A percentile compares a stretch with the other conserved stretches of the same genome.
These are phyloP conservation scores for Timema cristinae DNA, from an alignment of 2,888 invertebrate species.

Conservation along the genomic window DNA sequence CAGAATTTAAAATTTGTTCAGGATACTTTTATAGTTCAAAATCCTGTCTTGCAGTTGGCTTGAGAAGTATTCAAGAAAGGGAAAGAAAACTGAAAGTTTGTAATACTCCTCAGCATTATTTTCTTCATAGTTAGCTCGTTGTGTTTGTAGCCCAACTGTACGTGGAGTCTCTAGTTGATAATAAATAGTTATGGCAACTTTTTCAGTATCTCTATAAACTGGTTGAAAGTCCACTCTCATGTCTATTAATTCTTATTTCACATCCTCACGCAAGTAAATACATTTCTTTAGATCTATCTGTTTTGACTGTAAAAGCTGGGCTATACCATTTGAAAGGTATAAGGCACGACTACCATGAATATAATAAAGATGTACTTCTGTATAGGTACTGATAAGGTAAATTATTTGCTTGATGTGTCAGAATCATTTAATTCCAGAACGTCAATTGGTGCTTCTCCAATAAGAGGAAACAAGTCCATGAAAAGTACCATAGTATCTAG, in stretches of 20 bases:
- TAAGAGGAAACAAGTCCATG: background rate
- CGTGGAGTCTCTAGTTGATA: slow-evolving; percentile 1
- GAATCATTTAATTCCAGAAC: background rate
- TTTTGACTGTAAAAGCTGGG: background rate
- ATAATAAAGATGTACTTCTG: background rate
- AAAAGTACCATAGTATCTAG: no score
- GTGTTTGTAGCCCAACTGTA: background rate
- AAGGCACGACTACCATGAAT: background rate
- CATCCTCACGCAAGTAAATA: slow-evolving; percentile 5
- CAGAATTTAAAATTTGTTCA: background rate
- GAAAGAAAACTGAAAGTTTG: slow-evolving; percentile 10
- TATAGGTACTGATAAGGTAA: background rate
- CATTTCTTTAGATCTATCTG: slow-evolving; percentile 8
- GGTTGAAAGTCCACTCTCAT: background rate
- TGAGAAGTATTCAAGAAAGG: slow-evolving; percentile 5
- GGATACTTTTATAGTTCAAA: background rate
- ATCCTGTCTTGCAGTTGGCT: background rate
- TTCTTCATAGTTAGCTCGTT: background rate
- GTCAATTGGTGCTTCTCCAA: background rate
- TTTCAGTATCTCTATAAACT: background rate
- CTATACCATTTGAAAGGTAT: background rate
- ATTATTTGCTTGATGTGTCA: background rate
- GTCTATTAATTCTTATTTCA: background rate
- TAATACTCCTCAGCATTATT: background rate
- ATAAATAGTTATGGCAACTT: background rate